phyloP scores from a whole-genome alignment of 2,888 invertebrate species.

The Drosophila antonietae region DNA sequence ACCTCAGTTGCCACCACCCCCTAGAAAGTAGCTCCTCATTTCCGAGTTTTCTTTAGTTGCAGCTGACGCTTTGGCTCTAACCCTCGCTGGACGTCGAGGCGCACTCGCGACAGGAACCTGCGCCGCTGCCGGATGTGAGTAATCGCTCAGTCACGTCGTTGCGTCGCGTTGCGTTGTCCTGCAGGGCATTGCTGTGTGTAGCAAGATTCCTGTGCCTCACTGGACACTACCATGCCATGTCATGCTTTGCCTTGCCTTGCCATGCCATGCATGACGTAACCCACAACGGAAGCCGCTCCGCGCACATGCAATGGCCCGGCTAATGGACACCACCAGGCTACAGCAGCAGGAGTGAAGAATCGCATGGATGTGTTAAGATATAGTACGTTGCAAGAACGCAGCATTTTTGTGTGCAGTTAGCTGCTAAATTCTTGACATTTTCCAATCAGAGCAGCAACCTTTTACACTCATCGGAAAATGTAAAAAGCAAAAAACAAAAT shows the following conservation, averaged over 20 bases:
- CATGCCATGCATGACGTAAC: slow-evolving; percentile 72
- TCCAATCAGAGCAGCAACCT: slow-evolving; percentile 16
- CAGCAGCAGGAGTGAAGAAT: not conserved
- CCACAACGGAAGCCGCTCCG: slow-evolving; percentile 66
- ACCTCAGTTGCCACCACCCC: slow-evolving; percentile 3
- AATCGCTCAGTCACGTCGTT: slow-evolving; percentile 74
- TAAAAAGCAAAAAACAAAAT: not conserved
- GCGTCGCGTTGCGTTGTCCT: slow-evolving; percentile 42
- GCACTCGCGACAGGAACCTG: slow-evolving; percentile 71
- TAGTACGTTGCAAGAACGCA: not conserved
- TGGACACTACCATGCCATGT: slow-evolving; percentile 29
- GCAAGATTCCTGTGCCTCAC: slow-evolving; percentile 55
- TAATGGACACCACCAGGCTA: slow-evolving; percentile 40
- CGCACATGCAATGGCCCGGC: slow-evolving; percentile 58
- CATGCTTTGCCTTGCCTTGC: slow-evolving; percentile 53
- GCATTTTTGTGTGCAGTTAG: slow-evolving; percentile 13
- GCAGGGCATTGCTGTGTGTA: slow-evolving; percentile 48
- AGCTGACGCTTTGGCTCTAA: slow-evolving; percentile 15
- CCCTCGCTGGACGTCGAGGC: slow-evolving; percentile 49
- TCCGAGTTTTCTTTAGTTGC: slow-evolving; percentile 19
- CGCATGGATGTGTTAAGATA: slow-evolving; percentile 16
- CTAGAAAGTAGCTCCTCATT: not conserved
- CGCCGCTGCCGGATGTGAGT: slow-evolving; percentile 73
- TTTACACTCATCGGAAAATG: slow-evolving; percentile 1
- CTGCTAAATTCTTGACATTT: slow-evolving; percentile 16